Evolutionary conservation across 92 coral and sea anemone genomes (phyloP).

Genomic region (Pocillopora meandrina): DNA sequence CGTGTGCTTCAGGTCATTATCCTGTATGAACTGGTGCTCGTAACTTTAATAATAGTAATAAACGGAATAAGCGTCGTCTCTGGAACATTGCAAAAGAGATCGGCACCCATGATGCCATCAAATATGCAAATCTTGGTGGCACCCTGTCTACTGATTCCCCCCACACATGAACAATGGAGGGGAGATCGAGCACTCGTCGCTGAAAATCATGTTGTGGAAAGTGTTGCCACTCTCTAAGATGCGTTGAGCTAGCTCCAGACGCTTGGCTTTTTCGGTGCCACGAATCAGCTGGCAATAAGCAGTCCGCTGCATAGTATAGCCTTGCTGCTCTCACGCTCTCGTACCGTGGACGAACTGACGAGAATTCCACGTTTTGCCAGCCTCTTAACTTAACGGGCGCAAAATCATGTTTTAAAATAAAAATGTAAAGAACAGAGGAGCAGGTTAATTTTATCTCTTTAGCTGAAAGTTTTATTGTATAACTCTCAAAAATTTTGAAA

Average conservation of each 20-base stretch:
- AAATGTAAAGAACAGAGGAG: too few species aligned
- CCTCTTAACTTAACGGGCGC: too few species aligned
- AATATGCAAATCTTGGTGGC: slow-evolving; percentile 31
- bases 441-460: too few species aligned
- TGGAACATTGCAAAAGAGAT: slow-evolving; percentile 25
- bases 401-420: too few species aligned
- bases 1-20: too few species aligned
- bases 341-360: slow-evolving; percentile 41
- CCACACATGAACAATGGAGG: slow-evolving; percentile 11
- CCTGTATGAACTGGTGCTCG: slow-evolving; percentile 19
- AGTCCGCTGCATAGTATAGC: slow-evolving; percentile 36
- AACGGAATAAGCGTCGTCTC: slow-evolving; percentile 43
- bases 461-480: too few species aligned
- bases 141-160: slow-evolving; percentile 34
- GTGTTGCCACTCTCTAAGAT: slow-evolving; percentile 30
- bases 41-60: slow-evolving; percentile 15
- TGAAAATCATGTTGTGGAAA: slow-evolving; percentile 27
- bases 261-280: slow-evolving; percentile 29
- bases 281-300: slow-evolving; percentile 52
- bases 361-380: slow-evolving; percentile 8
- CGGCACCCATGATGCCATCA: slow-evolving; percentile 49
- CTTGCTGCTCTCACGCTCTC: slow-evolving; percentile 19
- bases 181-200: slow-evolving; percentile 24
- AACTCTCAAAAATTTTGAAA: too few species aligned
- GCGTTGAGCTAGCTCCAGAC: slow-evolving; percentile 35